phyloP scores from a whole-genome alignment of 2,113 vertebrate species.

The Chunga burmeisteri region DNA sequence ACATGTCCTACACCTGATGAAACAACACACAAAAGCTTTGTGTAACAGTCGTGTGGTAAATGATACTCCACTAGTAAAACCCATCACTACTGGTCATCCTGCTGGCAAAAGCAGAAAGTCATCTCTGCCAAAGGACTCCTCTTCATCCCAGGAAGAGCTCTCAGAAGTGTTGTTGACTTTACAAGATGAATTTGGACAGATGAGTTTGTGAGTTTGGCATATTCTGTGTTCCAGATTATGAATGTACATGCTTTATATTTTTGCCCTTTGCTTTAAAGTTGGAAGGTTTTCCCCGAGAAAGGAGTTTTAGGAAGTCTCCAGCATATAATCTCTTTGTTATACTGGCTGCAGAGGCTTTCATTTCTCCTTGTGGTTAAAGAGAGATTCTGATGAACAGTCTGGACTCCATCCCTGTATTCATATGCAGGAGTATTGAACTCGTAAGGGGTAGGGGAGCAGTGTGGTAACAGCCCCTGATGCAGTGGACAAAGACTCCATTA shows the following conservation, averaged over 20 bases:
- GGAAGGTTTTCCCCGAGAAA: neutral
- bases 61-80: constrained; percentile 52
- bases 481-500: neutral
- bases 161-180: constrained; percentile 86
- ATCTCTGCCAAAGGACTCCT: constrained; percentile 36
- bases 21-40: constrained; percentile 88
- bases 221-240: neutral
- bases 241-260: neutral
- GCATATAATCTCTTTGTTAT: neutral
- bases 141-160: constrained; percentile 81
- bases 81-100: neutral
- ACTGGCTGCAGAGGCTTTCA: neutral
- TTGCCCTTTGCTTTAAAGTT: neutral
- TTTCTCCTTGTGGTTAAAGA: neutral
- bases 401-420: neutral
- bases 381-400: neutral
- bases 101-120: constrained; percentile 39
- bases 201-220: constrained; percentile 87
- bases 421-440: neutral
- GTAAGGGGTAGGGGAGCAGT: neutral
- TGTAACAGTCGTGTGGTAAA: constrained; percentile 89
- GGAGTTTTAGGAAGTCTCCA: neutral
- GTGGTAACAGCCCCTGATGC: neutral
- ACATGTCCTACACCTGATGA: constrained; percentile 92
- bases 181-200: constrained; percentile 91